phyloP scores from a whole-genome alignment of 2,797 vertebrate genomes.

The Odontamblyopus rebecca region DNA sequence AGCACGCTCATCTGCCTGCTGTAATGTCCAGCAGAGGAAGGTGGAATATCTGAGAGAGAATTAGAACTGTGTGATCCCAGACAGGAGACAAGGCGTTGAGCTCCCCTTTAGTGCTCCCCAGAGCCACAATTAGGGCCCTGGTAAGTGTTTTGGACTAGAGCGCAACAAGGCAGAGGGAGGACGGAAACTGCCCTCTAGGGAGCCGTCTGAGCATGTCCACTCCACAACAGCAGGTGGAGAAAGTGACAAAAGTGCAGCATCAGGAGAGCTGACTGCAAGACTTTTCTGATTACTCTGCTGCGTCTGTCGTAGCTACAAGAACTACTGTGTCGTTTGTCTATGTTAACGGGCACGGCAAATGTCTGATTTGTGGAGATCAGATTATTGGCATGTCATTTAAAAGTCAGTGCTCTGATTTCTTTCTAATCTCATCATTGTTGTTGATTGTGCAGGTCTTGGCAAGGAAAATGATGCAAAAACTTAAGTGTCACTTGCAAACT shows the following conservation, averaged over 20 bases:
- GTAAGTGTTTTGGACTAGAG: slow-evolving; percentile 56
- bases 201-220: slow-evolving; percentile 43
- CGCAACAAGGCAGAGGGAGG: slow-evolving; percentile 26
- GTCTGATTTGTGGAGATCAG: too few species aligned
- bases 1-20: background rate
- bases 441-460: too few species aligned
- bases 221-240: slow-evolving; percentile 36
- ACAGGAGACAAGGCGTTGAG: slow-evolving; percentile 33
- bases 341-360: too few species aligned
- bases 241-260: slow-evolving; percentile 24
- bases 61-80: slow-evolving; percentile 33
- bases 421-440: too few species aligned
- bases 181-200: slow-evolving; percentile 44
- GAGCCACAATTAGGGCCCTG: slow-evolving; percentile 61
- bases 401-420: too few species aligned
- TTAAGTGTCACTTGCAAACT: too few species aligned
- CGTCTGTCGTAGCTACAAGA: background rate
- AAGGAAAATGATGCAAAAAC: too few species aligned
- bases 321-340: too few species aligned
- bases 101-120: slow-evolving; percentile 48
- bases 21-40: slow-evolving; percentile 11
- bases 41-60: slow-evolving; percentile 30
- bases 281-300: background rate
- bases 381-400: too few species aligned
- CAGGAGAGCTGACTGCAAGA: slow-evolving; percentile 1